Percentiles rank a stretch among this genome's conserved stretches.
These are phyloP conservation scores for Tringa solitaria DNA, from an alignment of 2,113 vertebrate species.

Conservation along the genomic window DNA sequence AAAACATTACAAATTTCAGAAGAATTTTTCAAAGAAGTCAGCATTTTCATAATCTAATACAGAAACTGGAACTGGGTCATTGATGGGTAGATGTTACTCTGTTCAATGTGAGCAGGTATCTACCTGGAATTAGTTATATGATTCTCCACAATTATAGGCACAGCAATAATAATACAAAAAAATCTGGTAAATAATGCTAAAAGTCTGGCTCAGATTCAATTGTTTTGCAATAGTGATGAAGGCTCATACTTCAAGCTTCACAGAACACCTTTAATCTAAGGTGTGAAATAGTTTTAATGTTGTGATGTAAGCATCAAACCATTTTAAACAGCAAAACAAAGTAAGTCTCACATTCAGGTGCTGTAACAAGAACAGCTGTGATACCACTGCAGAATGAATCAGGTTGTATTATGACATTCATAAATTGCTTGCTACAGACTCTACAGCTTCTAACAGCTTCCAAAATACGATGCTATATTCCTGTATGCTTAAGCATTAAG, in stretches of 20 bases:
- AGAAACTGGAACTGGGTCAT: background rate
- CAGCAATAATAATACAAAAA: background rate
- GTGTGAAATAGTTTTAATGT: background rate
- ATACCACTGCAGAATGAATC: background rate
- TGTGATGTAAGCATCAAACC: background rate
- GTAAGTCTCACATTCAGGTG: background rate
- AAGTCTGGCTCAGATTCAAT: background rate
- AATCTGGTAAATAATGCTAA: background rate
- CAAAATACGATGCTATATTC: background rate
- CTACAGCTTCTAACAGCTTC: background rate
- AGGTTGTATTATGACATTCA: background rate
- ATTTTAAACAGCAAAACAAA: background rate
- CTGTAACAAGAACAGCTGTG: background rate
- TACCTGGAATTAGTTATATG: slow-evolving; percentile 16
- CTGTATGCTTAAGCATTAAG: background rate
- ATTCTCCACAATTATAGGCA: slow-evolving; percentile 22
- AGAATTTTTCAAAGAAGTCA: slow-evolving; percentile 63
- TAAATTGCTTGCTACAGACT: background rate
- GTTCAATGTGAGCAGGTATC: background rate
- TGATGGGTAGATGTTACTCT: background rate
- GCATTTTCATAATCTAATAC: background rate
- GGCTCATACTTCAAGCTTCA: background rate
- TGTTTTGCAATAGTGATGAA: background rate
- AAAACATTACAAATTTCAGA: slow-evolving; percentile 70
- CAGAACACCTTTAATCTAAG: background rate